phyloP scores from a whole-genome alignment of 2,113 vertebrate species.

The Pampusana beccarii region DNA sequence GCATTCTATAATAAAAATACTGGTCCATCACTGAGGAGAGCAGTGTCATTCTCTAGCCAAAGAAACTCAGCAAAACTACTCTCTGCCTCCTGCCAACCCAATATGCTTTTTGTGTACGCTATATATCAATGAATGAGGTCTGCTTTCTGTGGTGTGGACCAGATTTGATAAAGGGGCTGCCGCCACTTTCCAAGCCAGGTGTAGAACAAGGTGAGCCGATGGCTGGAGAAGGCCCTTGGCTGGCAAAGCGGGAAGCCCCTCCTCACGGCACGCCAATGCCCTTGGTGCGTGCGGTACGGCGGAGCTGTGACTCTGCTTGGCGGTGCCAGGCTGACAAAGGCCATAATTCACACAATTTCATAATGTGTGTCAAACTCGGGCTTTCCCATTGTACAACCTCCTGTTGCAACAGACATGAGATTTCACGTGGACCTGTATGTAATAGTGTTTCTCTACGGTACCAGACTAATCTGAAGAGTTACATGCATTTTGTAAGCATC shows the following conservation, averaged over 20 bases:
- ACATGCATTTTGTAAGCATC: not conserved
- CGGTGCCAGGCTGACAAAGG: not conserved
- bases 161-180: not conserved
- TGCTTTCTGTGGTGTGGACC: not conserved
- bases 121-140: rapidly evolving
- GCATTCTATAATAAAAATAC: too few relatives aligned
- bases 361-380: rapidly evolving
- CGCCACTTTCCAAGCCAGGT: rapidly evolving
- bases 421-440: not conserved
- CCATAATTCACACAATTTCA: too few relatives aligned
- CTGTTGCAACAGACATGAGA: not conserved
- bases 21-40: too few relatives aligned
- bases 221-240: not conserved
- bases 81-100: not conserved
- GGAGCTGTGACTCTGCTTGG: rapidly evolving
- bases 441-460: not conserved
- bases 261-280: rapidly evolving
- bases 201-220: not conserved
- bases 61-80: not conserved
- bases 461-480: not conserved
- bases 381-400: not conserved
- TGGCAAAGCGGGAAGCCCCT: not conserved
- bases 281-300: rapidly evolving
- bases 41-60: not conserved
- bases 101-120: rapidly evolving